Base-by-base conservation (phyloP, 2,797 vertebrate species). In the Etheostoma perlongum region DNA sequence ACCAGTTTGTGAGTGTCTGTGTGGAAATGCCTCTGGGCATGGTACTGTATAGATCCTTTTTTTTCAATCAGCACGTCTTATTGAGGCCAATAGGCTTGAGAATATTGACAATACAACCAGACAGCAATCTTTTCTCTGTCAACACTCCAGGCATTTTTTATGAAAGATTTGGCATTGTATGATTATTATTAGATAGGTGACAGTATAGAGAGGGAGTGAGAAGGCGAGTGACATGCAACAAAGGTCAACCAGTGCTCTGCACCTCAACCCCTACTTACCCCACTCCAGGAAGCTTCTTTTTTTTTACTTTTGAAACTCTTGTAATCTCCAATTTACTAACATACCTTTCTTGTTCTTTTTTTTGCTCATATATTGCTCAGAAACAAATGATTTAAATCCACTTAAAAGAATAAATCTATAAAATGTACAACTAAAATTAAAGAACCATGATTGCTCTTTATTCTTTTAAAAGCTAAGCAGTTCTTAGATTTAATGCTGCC, bases 1-100 rank as follows among this genome's bases (percentile, higher is more conserved):
- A 19, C 58, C 67, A 25, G 62, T 60, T 30, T 78, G 25, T 49
- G 40, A 58, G 67, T 30, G 68, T 76, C 67, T 51, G 33, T 53
- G 61, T 81, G 67, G 30, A 70, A 78, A 74, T 54, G 54, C 49
- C 54, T 67, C 58, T 14, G 53, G 62, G 19, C 61, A 57, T 81
- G 48, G 67, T 60, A 27, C 65, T 27, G 52, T 46, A 42, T 15
- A 30, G 55, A 64, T 67, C 21, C 4, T 25, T 23, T 74, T 61
- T 40, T 40, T 10, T 25, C n/a, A 77, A 44, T 64, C 25, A 18
- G 23, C 2, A 7, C 3, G 47, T 68, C 23, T 49, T 6, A 72
- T 14, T 46, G 10, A 60, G 36, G 48, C 12, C 3, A 67, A 18
- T 7, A 57, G 4, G 18, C 19, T 15, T 5, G 2, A 44, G 59